Evolutionary conservation across 2,888 invertebrate species (phyloP).

Genomic region (Torymus tubicola): DNA sequence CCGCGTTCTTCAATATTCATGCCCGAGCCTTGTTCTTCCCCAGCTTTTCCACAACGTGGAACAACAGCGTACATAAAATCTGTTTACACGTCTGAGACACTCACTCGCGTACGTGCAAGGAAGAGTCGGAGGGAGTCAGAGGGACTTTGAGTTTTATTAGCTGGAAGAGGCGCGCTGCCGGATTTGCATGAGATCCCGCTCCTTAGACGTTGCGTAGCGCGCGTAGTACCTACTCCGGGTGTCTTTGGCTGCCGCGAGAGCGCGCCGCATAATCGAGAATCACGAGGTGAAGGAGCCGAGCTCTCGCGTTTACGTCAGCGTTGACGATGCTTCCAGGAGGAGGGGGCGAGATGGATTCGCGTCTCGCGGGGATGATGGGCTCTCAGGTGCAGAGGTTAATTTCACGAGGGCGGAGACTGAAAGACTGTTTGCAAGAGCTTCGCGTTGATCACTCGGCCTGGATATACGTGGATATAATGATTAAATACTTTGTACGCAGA

Average conservation of each 20-base stretch:
- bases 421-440: too few relatives aligned
- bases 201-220: neutral
- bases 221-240: too few relatives aligned
- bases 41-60: neutral
- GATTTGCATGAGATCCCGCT: constrained; percentile 69
- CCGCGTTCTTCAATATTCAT: constrained; percentile 43
- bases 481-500: too few relatives aligned
- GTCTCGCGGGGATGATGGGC: too few relatives aligned
- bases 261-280: constrained; percentile 33
- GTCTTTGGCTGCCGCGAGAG: neutral
- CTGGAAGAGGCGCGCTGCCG: constrained; percentile 60
- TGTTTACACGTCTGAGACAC: constrained; percentile 67
- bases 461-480: too few relatives aligned
- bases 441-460: too few relatives aligned
- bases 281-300: neutral
- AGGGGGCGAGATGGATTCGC: too few relatives aligned
- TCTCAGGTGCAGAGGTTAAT: too few relatives aligned
- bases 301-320: neutral
- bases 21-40: neutral
- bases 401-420: too few relatives aligned
- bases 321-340: neutral
- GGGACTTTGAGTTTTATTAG: constrained; percentile 67
- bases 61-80: constrained; percentile 63
- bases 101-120: too few relatives aligned
- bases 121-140: constrained; percentile 32